phyloP scores from a whole-genome alignment of 2,888 invertebrate species.

The Ophonus ardosiacus region DNA sequence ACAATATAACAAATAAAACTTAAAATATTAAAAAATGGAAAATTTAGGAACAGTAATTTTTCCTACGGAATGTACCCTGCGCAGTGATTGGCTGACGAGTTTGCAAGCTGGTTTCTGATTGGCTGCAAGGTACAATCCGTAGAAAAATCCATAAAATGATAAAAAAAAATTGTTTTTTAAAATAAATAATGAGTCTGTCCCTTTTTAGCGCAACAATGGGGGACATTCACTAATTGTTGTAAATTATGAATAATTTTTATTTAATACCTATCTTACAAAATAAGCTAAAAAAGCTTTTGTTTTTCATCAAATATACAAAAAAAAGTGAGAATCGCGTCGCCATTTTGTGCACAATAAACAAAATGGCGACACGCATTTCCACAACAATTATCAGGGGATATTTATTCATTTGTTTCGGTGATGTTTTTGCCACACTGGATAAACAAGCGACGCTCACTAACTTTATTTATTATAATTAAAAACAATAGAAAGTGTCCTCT shows the following conservation, averaged over 20 bases:
- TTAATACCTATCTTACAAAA: slow-evolving; percentile 42
- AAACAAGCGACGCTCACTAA: background rate
- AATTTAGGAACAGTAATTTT: background rate
- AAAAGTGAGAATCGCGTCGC: background rate
- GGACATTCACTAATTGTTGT: background rate
- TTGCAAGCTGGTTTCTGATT: background rate
- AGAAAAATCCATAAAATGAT: background rate
- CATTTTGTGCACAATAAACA: too few species aligned
- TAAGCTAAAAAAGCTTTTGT: slow-evolving; percentile 53
- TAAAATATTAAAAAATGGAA: background rate
- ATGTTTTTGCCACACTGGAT: background rate
- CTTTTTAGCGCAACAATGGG: background rate
- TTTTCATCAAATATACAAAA: slow-evolving; percentile 55
- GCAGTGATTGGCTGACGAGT: background rate
- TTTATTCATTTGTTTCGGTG: slow-evolving; percentile 1
- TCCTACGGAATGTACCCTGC: too few species aligned
- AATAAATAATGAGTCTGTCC: background rate
- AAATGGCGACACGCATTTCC: too few species aligned
- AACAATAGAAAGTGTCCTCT: background rate
- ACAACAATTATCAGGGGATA: background rate
- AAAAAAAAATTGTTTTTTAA: background rate
- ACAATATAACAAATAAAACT: background rate
- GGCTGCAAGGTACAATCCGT: background rate
- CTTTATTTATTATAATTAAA: background rate
- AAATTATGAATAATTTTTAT: background rate